phyloP scores from a whole-genome alignment of 1,140 invertebrate genomes.

The Hestina assimilis region DNA sequence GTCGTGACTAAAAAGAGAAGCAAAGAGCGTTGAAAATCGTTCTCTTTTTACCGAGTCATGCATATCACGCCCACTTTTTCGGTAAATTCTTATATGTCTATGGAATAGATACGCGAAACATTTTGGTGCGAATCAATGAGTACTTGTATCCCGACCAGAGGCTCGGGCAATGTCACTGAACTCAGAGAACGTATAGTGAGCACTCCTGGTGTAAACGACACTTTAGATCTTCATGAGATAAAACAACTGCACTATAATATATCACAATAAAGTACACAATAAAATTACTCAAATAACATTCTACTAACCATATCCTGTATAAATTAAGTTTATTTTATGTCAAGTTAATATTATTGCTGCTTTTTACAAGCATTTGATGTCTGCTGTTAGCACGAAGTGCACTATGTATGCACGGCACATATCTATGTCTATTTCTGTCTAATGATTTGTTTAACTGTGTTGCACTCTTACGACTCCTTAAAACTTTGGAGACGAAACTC shows the following conservation, averaged over 20 bases:
- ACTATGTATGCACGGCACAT: slow-evolving; percentile 41
- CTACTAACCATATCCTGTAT: slow-evolving; percentile 21
- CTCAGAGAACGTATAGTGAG: too few relatives aligned
- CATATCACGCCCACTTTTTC: too few relatives aligned
- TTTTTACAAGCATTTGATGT: slow-evolving; percentile 42
- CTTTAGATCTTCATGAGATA: too few relatives aligned
- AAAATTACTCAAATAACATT: background rate
- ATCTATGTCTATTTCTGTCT: slow-evolving; percentile 35
- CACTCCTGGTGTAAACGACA: too few relatives aligned
- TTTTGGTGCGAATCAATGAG: too few relatives aligned
- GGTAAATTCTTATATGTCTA: too few relatives aligned
- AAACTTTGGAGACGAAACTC: slow-evolving; percentile 65
- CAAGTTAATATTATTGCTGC: slow-evolving; percentile 39
- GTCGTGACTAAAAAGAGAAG: too few relatives aligned
- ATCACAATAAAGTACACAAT: background rate
- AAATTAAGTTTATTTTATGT: slow-evolving; percentile 22
- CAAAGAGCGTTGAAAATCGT: too few relatives aligned
- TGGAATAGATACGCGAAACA: too few relatives aligned
- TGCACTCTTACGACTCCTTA: slow-evolving; percentile 39
- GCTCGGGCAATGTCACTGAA: too few relatives aligned
- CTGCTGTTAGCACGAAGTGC: slow-evolving; percentile 34
- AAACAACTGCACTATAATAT: background rate
- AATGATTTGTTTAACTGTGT: slow-evolving; percentile 31
- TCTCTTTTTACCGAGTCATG: too few relatives aligned
- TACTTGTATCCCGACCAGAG: too few relatives aligned